Evolutionary conservation across 2,888 invertebrate genomes (phyloP), one percentile per base, ranked within the genome.

Genomic region (Ectobius pallidus): DNA sequence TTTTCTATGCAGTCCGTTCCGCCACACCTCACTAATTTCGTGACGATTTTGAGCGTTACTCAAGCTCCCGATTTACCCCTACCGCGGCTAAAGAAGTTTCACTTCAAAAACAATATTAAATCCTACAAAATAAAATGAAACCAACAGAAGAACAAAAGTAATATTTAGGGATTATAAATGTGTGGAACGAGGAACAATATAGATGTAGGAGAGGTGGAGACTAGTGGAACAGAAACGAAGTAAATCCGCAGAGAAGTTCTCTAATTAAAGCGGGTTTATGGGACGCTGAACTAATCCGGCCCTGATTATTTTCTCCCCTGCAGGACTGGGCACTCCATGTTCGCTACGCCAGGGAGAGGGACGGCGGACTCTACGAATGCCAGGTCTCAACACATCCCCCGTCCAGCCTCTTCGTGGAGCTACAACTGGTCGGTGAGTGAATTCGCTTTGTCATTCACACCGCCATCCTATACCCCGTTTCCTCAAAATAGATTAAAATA

Each of bases 271-370:
- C 58, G 55, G 68, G 71, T 71, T 71, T 71, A 63, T 71, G 71
- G 63, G 30, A 49, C 71, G 32, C 49, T 49, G 71, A 25, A 63
- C 52, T 71, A 71, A 71, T 71, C 71, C 71, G n/a, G n/a, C 22
- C 71, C 30, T 55, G 55, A 72, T 68, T 61, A 70, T 70, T 70
- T 70, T 55, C 61, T 58, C 62, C 32, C 71, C 52, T 52, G 34
- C 69, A 89, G 89, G 90, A 90, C 80, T 90, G 90, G 90, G 87
- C 87, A 71, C 82, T 91, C 32, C 89, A 89, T 79, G 88, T 91
- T 78, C 83, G 88, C 74, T 89, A 87, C 79, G 87, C 88, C 0
- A 86, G 88, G 76, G 85, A 85, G 61, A 85, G 85, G n/a, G 90
- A 90, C 78, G 89, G 85, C 11, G 90, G 90, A 0, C 84, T 88